These are phyloP conservation scores for Tyto alba DNA, from an alignment of 2,113 vertebrate genomes.

Conservation along the genomic window DNA sequence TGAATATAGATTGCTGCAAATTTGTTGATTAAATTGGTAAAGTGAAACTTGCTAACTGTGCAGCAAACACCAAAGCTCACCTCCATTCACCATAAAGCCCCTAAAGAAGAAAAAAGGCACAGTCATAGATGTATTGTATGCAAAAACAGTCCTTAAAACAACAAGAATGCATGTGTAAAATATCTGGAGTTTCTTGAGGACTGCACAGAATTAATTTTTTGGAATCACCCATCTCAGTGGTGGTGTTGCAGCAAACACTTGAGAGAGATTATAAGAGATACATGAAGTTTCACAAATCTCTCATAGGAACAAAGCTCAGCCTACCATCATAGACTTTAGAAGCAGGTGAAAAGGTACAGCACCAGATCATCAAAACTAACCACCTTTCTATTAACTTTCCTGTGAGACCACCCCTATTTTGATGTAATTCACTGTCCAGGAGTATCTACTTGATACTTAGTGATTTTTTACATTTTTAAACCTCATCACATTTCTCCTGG, in stretches of 20 bases:
- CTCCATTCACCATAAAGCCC: background rate
- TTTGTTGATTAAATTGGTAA: background rate
- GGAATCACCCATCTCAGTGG: background rate
- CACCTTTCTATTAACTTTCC: background rate
- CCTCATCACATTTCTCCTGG: background rate
- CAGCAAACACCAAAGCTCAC: background rate
- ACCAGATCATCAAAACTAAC: background rate
- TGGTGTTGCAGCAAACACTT: background rate
- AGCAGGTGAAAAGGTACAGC: background rate
- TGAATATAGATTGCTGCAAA: background rate
- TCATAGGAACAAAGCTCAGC: background rate
- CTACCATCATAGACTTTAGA: background rate
- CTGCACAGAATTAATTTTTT: background rate
- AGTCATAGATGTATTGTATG: background rate
- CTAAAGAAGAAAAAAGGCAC: background rate
- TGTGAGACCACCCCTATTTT: background rate
- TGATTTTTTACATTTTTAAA: background rate
- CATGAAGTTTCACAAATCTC: background rate
- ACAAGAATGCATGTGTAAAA: background rate
- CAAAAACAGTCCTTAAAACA: background rate
- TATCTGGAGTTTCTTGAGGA: background rate
- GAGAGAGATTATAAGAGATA: background rate
- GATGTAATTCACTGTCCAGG: background rate
- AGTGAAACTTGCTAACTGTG: background rate
- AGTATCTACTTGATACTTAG: background rate